Conservation (phyloP, 2,888 invertebrate species). For the Serripes groenlandicus region DNA sequence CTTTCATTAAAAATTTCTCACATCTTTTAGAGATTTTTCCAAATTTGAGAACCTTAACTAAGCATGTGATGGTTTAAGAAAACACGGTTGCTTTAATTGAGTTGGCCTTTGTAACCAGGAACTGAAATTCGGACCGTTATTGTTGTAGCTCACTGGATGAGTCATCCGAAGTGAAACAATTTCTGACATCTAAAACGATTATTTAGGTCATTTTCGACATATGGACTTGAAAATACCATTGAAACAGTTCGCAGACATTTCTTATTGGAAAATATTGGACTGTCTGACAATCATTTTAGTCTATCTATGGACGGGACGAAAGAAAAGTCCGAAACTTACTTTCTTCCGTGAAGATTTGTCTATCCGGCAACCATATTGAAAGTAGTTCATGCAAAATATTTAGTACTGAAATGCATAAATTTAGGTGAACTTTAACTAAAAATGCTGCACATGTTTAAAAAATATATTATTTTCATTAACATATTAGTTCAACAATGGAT, state of each 20-base stretch:
- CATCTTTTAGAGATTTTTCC: no score
- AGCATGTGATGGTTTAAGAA: no score
- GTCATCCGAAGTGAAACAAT: not conserved
- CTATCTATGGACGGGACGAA: not conserved
- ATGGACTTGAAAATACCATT: not conserved
- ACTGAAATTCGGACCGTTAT: constrained; percentile 14
- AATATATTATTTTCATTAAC: no score
- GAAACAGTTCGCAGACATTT: no score
- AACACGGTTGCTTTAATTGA: no score
- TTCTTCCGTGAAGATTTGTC: not conserved
- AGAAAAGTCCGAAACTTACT: constrained; percentile 20
- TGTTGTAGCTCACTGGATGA: constrained; percentile 13
- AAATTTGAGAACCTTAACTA: no score
- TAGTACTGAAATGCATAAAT: not conserved
- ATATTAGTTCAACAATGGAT: no score
- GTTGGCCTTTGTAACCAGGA: constrained; percentile 17
- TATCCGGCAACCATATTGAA: constrained; percentile 58
- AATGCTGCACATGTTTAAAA: no score
- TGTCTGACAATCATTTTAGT: no score
- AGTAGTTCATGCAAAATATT: constrained; percentile 44
- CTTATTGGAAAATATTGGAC: no score
- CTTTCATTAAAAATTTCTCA: no score
- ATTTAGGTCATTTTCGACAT: not conserved
- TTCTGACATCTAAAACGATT: not conserved
- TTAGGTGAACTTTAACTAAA: not conserved